Conservation (phyloP, 1,140 invertebrate species). For the Gryon sp. region DNA sequence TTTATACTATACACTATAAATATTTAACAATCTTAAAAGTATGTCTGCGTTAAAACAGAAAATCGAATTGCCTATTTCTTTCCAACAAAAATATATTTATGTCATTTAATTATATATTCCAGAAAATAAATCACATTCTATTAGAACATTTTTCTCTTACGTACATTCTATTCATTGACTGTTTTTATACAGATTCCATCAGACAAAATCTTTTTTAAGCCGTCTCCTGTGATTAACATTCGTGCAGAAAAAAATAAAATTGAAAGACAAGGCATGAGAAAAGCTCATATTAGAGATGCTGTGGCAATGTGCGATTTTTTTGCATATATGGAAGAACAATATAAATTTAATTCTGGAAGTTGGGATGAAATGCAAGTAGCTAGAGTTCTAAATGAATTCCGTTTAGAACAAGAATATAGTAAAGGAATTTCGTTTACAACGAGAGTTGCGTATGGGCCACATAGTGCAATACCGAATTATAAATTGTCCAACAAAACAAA, state of each 20-base stretch:
- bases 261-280: slow-evolving; percentile 93
- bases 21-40: too few species aligned
- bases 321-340: slow-evolving; percentile 88
- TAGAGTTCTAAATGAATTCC: slow-evolving; percentile 82
- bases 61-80: too few species aligned
- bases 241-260: slow-evolving; percentile 92
- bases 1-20: too few species aligned
- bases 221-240: slow-evolving; percentile 88
- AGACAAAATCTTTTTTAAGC: slow-evolving; percentile 81
- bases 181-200: slow-evolving; percentile 72
- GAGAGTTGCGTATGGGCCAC: slow-evolving; percentile 92
- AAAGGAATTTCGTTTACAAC: slow-evolving; percentile 90
- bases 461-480: slow-evolving; percentile 96
- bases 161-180: too few species aligned
- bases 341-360: slow-evolving; percentile 73
- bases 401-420: slow-evolving; percentile 85
- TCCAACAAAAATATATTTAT: too few species aligned
- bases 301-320: slow-evolving; percentile 95
- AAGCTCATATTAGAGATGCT: slow-evolving; percentile 90
- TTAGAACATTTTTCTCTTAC: too few species aligned
- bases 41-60: too few species aligned
- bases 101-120: too few species aligned
- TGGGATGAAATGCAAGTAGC: slow-evolving; percentile 87
- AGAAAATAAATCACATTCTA: too few species aligned
- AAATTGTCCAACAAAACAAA: slow-evolving; percentile 87